Evolutionary conservation across 2,888 invertebrate genomes (phyloP).

Genomic region (Diaphora mendica): DNA sequence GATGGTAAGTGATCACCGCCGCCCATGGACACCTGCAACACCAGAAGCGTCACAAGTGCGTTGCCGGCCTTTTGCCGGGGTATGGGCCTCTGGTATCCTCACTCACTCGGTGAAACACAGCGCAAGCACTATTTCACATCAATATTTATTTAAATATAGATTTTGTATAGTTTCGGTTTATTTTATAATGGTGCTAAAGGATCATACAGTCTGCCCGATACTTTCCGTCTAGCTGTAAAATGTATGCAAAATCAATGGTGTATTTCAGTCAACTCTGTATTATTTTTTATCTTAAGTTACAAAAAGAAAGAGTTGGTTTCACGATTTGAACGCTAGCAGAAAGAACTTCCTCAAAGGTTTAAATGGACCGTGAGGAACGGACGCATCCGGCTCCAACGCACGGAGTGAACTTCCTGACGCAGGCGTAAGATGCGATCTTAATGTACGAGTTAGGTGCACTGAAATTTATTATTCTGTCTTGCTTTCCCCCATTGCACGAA

Average conservation of each 20-base stretch:
- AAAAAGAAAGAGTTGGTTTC: not conserved
- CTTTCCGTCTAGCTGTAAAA: not conserved
- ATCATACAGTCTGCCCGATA: not conserved
- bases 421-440: not conserved
- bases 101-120: no score
- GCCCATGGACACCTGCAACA: no score
- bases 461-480: not conserved
- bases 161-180: no score
- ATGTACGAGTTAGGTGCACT: not conserved
- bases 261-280: not conserved
- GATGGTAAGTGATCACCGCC: no score
- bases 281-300: not conserved
- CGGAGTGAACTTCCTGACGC: not conserved
- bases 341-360: not conserved
- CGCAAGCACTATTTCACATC: no score
- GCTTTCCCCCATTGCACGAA: not conserved
- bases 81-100: no score
- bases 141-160: not conserved
- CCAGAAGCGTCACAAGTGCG: no score
- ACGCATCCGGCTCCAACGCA: not conserved
- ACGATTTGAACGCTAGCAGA: not conserved
- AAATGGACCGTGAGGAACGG: not conserved
- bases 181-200: not conserved
- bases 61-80: no score
- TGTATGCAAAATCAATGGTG: not conserved